Evolutionary conservation across 2,888 invertebrate species (phyloP).

Genomic region (Athetis lepigone): DNA sequence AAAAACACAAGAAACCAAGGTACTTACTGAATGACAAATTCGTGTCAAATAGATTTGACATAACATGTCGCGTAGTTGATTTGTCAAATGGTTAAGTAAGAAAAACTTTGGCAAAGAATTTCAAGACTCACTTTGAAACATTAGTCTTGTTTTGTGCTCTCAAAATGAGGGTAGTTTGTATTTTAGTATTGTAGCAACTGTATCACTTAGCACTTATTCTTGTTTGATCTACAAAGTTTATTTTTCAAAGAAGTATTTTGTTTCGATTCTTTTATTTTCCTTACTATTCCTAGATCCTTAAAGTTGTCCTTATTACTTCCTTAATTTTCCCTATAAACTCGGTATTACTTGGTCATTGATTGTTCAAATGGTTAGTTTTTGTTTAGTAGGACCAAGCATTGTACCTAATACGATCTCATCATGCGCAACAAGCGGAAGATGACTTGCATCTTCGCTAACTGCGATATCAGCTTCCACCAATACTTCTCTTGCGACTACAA

Average conservation of each 20-base stretch:
- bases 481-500: background rate
- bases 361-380: background rate
- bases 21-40: constrained; percentile 51
- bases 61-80: constrained; percentile 38
- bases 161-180: constrained; percentile 29
- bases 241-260: background rate
- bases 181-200: constrained; percentile 5
- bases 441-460: background rate
- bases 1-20: constrained; percentile 49
- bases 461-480: background rate
- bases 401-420: background rate
- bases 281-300: background rate
- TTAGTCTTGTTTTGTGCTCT: constrained; percentile 19
- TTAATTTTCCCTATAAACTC: background rate
- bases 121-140: constrained; percentile 19
- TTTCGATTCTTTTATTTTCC: background rate
- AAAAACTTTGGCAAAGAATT: constrained; percentile 44
- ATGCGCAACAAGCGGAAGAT: constrained; percentile 30
- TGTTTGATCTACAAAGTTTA: background rate
- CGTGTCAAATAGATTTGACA: constrained; percentile 45
- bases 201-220: background rate
- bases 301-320: background rate
- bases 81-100: constrained; percentile 32
- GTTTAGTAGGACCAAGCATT: background rate
- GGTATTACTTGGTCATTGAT: background rate